Base-by-base conservation (phyloP, 2,888 invertebrate species). In the Tenthredo mesomela region DNA sequence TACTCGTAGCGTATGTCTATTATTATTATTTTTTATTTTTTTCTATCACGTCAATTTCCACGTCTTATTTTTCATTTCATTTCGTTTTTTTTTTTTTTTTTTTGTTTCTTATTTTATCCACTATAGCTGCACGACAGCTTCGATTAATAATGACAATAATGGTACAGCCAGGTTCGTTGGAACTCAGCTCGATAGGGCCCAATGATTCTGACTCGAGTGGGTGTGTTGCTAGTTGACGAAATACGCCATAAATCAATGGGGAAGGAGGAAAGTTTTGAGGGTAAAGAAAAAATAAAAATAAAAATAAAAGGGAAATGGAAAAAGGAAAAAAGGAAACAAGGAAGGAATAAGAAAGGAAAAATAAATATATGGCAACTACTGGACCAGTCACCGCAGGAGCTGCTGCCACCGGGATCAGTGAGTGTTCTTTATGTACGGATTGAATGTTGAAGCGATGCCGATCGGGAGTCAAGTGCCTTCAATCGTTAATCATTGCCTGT, bases 381-480 rank as follows among this genome's bases (percentile, higher is more conserved):
- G 85, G 88, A 86, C 54, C 86, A 87, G 84, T 80, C 58, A 61
- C 47, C 54, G 54, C 54, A 43, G 43, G 43, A 67, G 67, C 50
- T 50, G 18, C 43, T 43, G 77, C 77, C 50, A 47, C 25, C 50
- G 12, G 61, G 80, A 61, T 80, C 80, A 18, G 80, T 40, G 80
- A 80, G 61, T 50, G 80, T 80, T 80, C 80, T 80, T 61, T 80
- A 80, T 50, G 37, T 61, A 40, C n/a, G 80, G 61, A 80, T 80
- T 80, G 80, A 80, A 80, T 80, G 80, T 29, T 50, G 80, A 80
- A 80, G 80, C 80, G 61, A 80, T 58, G 80, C 61, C 80, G 90
- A 92, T 92, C 93, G 92, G 92, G 92, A 93, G 92, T 93, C 92
- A 92, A 92, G 92, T 92, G 93, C 92, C 91, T 92, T 91, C 91